Evolutionary conservation across 1,140 invertebrate genomes (phyloP).

Genomic region (Drosophila nigromelanica): DNA sequence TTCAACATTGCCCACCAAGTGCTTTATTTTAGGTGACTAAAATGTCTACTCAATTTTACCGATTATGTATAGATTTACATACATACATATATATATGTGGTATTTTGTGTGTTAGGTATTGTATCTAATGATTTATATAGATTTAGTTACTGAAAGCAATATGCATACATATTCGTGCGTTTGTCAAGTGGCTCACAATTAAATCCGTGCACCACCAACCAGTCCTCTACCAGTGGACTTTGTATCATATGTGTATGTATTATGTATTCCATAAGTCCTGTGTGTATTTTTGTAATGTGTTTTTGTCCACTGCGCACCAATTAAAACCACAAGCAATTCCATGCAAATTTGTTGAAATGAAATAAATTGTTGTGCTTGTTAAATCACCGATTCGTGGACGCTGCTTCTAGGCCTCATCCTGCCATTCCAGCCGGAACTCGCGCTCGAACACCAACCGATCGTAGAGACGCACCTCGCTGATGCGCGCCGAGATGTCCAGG

Average conservation of each 20-base stretch:
- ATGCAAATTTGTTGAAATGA: slow-evolving; percentile 46
- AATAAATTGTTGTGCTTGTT: slow-evolving; percentile 64
- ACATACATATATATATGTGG: slow-evolving; percentile 6
- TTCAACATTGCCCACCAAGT: slow-evolving; percentile 50
- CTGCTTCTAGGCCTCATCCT: slow-evolving; percentile 57
- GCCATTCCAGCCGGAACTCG: slow-evolving; percentile 77
- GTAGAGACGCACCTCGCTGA: slow-evolving; percentile 74
- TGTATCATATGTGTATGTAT: slow-evolving; percentile 12
- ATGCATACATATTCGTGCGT: slow-evolving; percentile 40
- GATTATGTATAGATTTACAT: slow-evolving; percentile 19
- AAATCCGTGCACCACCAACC: background rate
- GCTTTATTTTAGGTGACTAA: slow-evolving; percentile 55
- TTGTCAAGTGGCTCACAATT: slow-evolving; percentile 24
- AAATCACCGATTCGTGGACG: background rate
- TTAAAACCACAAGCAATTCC: slow-evolving; percentile 28
- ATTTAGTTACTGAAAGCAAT: slow-evolving; percentile 65
- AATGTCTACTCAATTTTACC: slow-evolving; percentile 23
- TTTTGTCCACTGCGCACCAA: slow-evolving; percentile 54
- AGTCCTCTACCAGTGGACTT: slow-evolving; percentile 3
- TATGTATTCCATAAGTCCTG: slow-evolving; percentile 30
- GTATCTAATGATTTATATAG: slow-evolving; percentile 45
- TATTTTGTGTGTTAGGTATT: slow-evolving; percentile 6
- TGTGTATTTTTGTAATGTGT: slow-evolving; percentile 71
- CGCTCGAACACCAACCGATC: slow-evolving; percentile 76
- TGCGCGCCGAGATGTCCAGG: slow-evolving; percentile 76